Evolutionary conservation across 2,113 vertebrate species (phyloP).

Genomic region (Ploceus nigricollis): DNA sequence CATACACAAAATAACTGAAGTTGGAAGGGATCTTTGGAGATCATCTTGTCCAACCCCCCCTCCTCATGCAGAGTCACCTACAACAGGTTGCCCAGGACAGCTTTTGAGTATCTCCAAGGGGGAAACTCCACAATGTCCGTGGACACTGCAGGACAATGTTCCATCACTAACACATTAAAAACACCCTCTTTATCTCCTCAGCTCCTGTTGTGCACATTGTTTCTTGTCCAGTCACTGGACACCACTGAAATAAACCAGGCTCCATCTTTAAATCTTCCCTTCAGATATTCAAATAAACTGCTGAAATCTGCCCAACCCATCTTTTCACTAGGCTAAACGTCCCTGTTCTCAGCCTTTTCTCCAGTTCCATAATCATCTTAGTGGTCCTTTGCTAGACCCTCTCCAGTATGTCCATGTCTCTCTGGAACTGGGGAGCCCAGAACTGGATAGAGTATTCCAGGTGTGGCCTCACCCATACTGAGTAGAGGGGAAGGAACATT

Average conservation of each 20-base stretch:
- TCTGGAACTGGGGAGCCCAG: background rate
- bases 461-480: background rate
- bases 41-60: background rate
- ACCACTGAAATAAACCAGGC: background rate
- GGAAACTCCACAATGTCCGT: background rate
- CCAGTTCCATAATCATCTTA: background rate
- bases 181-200: background rate
- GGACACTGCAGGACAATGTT: background rate
- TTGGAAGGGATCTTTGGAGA: background rate
- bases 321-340: background rate
- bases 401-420: background rate
- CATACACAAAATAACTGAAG: background rate
- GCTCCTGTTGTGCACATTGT: background rate
- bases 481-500: background rate
- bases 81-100: background rate
- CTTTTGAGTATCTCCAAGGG: background rate
- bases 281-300: background rate
- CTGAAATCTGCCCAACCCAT: background rate
- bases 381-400: background rate
- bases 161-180: background rate
- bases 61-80: background rate
- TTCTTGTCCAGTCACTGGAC: background rate
- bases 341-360: background rate
- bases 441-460: background rate
- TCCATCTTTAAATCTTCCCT: background rate